Percentiles rank a stretch among this genome's conserved stretches.
Conservation (phyloP, 2,797 vertebrate species). For the Octomys mimax region DNA sequence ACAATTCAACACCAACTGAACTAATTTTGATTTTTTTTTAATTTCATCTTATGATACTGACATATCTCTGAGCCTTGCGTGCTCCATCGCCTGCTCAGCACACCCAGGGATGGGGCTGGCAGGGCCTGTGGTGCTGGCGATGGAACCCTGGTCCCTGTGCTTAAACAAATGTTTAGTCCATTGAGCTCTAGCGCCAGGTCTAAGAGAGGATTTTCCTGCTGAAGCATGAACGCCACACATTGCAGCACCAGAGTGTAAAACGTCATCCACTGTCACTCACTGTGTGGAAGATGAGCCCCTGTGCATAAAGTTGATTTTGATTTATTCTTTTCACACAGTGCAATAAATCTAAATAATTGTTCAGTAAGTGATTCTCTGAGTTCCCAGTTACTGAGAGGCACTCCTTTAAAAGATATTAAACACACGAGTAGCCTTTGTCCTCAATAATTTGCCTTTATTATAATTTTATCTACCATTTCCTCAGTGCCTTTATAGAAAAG, state of each 20-base stretch:
- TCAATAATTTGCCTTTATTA: not conserved
- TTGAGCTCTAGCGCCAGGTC: too few relatives aligned
- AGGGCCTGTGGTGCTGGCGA: too few relatives aligned
- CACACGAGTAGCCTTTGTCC: not conserved
- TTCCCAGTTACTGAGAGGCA: not conserved
- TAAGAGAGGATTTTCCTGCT: not conserved
- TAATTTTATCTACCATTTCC: constrained; percentile 3
- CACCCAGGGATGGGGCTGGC: too few relatives aligned
- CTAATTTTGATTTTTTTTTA: not conserved
- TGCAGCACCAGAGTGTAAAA: not conserved
- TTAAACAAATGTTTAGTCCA: too few relatives aligned
- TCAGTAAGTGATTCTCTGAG: constrained; percentile 11
- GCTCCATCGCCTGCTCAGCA: too few relatives aligned
- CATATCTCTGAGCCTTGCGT: not conserved
- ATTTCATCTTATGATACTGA: not conserved
- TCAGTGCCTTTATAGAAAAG: not conserved
- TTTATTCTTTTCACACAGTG: not conserved
- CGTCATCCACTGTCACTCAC: not conserved
- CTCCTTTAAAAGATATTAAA: constrained; percentile 66
- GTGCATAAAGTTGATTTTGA: not conserved
- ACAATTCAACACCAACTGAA: not conserved
- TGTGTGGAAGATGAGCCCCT: not conserved
- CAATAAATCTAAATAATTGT: constrained; percentile 5
- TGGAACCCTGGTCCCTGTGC: too few relatives aligned
- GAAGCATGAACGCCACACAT: not conserved